phyloP scores from a whole-genome alignment of 2,113 vertebrate genomes.

The Campylomormyrus numenius region DNA sequence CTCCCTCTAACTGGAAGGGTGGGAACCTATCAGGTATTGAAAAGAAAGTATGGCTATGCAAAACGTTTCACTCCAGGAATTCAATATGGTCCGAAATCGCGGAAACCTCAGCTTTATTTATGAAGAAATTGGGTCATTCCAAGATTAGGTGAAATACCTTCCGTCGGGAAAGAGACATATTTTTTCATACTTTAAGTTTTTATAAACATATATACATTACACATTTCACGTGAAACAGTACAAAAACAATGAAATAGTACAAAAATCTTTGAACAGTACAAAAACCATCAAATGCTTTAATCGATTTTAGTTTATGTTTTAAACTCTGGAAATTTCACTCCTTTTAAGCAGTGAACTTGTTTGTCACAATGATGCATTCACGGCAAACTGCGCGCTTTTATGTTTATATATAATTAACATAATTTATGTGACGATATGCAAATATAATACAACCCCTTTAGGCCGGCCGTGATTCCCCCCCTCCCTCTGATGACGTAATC shows the following conservation, averaged over 20 bases:
- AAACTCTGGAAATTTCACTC: neutral
- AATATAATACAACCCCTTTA: neutral
- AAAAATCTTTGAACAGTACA: neutral
- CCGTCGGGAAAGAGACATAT: neutral
- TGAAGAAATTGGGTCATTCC: neutral
- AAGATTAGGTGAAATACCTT: neutral
- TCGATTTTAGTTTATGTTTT: neutral
- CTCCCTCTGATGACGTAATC: slow-evolving; percentile 31
- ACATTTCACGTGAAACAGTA: neutral
- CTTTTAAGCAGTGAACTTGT: neutral
- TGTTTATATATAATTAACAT: neutral
- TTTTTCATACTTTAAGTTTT: neutral
- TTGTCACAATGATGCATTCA: neutral
- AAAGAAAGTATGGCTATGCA: neutral
- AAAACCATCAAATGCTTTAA: neutral
- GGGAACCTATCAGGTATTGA: neutral
- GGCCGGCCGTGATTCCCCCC: neutral
- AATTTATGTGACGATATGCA: neutral
- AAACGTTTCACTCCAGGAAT: neutral
- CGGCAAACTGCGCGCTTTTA: neutral
- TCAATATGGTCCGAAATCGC: neutral
- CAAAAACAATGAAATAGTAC: neutral
- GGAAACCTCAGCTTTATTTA: neutral
- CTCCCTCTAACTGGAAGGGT: neutral
- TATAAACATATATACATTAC: neutral